Conservation (phyloP, 2,113 vertebrate genomes). For the Leptodactylus fuscus region DNA sequence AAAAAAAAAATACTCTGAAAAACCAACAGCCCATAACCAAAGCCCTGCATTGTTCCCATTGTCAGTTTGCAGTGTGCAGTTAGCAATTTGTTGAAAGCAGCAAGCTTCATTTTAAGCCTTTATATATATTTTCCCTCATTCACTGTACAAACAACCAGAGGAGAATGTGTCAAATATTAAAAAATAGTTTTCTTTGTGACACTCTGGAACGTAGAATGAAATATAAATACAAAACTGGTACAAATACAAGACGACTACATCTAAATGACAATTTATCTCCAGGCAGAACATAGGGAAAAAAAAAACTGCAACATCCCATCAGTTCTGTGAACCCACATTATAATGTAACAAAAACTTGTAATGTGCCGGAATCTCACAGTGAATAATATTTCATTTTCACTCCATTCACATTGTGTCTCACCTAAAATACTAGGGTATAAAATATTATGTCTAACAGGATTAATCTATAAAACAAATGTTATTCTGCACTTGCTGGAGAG, state of each 20-base stretch:
- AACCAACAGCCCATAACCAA: not conserved
- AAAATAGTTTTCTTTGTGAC: not conserved
- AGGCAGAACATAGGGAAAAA: not conserved
- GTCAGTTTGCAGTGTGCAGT: not conserved
- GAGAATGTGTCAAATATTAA: not conserved
- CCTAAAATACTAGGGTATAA: not conserved
- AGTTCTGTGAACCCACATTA: not conserved
- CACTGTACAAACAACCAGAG: not conserved
- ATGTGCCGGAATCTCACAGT: not conserved
- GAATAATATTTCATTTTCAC: slow-evolving; percentile 17
- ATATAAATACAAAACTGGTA: not conserved
- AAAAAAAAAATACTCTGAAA: not conserved
- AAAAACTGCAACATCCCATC: not conserved
- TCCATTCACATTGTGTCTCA: not conserved
- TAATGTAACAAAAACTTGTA: not conserved
- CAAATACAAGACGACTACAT: not conserved
- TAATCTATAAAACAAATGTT: not conserved
- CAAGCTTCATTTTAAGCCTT: not conserved
- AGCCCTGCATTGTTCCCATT: slow-evolving; percentile 18
- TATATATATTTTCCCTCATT: not conserved
- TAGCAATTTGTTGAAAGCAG: not conserved
- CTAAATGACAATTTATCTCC: not conserved
- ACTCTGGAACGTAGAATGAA: not conserved
- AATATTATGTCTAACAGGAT: not conserved
- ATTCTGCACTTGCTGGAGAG: not conserved